These are phyloP conservation scores for Rhynchotus rufescens DNA, from an alignment of 2,797 vertebrate genomes.

Conservation along the genomic window DNA sequence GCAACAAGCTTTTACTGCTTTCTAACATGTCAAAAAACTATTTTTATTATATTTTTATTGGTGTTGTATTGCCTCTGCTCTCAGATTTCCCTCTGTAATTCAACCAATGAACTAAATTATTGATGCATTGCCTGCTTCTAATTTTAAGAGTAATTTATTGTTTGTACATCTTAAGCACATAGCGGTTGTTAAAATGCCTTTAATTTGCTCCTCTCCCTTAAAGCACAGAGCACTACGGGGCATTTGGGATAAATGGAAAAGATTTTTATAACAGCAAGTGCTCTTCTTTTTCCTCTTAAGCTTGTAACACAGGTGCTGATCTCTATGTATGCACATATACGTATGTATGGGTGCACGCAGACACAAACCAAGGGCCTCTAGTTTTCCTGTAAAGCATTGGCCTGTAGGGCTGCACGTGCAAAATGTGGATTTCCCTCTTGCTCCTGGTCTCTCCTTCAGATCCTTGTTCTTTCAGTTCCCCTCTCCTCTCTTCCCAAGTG, in stretches of 20 bases:
- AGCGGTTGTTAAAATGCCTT: background rate
- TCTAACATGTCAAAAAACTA: background rate
- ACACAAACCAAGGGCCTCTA: background rate
- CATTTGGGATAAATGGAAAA: background rate
- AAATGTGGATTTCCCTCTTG: background rate
- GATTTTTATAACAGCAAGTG: background rate
- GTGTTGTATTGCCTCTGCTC: background rate
- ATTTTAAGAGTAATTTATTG: background rate
- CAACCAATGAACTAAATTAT: background rate
- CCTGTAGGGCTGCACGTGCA: background rate
- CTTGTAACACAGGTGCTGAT: background rate
- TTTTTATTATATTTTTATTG: background rate
- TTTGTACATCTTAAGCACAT: background rate
- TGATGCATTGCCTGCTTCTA: background rate
- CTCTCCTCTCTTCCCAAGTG: background rate
- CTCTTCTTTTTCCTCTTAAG: background rate
- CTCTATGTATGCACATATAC: accelerated
- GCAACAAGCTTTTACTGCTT: background rate
- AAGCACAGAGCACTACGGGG: background rate
- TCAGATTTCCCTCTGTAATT: background rate
- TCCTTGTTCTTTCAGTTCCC: background rate
- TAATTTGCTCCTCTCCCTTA: background rate
- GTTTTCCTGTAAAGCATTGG: background rate
- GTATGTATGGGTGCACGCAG: accelerated
- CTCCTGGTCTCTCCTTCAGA: background rate